Evolutionary conservation across 2,888 invertebrate genomes (phyloP).

Genomic region (Leptogaster cylindrica): DNA sequence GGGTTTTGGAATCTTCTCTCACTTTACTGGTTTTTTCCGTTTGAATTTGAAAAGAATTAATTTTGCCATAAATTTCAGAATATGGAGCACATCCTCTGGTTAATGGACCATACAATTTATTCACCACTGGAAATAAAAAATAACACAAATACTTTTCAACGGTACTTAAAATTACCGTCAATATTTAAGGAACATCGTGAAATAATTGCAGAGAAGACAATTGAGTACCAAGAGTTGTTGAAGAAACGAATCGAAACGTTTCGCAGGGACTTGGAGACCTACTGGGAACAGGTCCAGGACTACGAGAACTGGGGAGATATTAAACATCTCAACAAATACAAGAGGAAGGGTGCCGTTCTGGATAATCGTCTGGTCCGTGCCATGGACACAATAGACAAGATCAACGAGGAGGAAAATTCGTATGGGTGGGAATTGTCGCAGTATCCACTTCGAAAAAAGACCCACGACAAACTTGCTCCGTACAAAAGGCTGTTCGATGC

Average conservation of each 20-base stretch:
- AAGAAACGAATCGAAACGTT: conserved; percentile 82
- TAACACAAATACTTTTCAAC: conserved; percentile 86
- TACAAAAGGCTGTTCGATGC: conserved; percentile 89
- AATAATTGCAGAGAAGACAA: conserved; percentile 80
- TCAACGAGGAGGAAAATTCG: conserved; percentile 89
- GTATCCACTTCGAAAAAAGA: conserved; percentile 82
- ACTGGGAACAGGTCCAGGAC: conserved; percentile 81
- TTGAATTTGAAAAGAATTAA: neutral
- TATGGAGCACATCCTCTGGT: conserved; percentile 77
- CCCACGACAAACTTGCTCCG: conserved; percentile 81
- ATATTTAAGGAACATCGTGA: conserved; percentile 83
- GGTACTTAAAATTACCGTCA: conserved; percentile 82
- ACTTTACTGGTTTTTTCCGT: too few species aligned
- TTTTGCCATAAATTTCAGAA: conserved; percentile 51
- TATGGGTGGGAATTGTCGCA: conserved; percentile 88
- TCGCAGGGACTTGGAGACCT: conserved; percentile 79
- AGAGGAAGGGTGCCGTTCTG: conserved; percentile 78
- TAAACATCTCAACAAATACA: conserved; percentile 80
- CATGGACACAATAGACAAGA: conserved; percentile 80
- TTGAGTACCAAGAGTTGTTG: conserved; percentile 84
- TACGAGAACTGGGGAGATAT: conserved; percentile 88
- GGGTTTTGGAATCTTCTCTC: too few species aligned
- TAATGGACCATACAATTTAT: conserved; percentile 81
- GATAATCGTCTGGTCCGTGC: conserved; percentile 73
- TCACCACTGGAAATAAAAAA: conserved; percentile 86